A percentile compares a stretch with the other conserved stretches of the same genome.
These are phyloP conservation scores for Penaeus chinensis DNA, from an alignment of 1,140 invertebrate species.

Conservation along the genomic window DNA sequence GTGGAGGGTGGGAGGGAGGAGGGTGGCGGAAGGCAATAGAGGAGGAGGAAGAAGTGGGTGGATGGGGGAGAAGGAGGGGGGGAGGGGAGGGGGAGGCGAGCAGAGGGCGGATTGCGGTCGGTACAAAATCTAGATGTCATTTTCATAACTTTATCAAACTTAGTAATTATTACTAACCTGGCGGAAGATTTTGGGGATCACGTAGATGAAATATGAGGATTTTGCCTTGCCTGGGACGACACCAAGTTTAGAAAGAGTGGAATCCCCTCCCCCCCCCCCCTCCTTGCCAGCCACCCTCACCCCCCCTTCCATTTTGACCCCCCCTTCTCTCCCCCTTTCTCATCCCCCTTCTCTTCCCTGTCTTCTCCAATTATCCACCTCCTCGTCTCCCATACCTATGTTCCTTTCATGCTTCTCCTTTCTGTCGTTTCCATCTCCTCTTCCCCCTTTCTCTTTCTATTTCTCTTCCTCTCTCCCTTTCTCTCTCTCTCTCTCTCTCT, in stretches of 20 bases:
- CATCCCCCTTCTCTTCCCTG: not conserved
- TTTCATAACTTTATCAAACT: constrained; percentile 58
- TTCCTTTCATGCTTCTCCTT: not conserved
- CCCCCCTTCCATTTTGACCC: not conserved
- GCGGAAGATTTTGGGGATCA: constrained; percentile 44
- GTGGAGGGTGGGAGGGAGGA: not conserved
- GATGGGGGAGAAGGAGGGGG: not conserved
- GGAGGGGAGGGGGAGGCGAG: not conserved
- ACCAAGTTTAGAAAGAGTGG: constrained; percentile 35
- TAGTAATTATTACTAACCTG: constrained; percentile 59
- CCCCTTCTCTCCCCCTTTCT: not conserved
- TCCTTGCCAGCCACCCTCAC: not conserved
- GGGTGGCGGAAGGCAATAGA: not conserved
- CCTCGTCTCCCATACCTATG: not conserved
- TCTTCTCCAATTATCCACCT: not conserved
- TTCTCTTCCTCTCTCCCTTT: not conserved
- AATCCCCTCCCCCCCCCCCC: not conserved
- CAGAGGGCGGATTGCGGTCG: constrained; percentile 26
- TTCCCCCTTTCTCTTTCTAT: not conserved
- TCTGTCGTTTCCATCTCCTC: not conserved
- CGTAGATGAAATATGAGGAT: constrained; percentile 56
- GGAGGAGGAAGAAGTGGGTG: not conserved
- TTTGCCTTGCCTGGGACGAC: constrained; percentile 6
- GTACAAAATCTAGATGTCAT: constrained; percentile 54
- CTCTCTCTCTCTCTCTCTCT: not conserved